Evolutionary conservation across 2,888 invertebrate genomes (phyloP).

Genomic region (Gari tellinella): DNA sequence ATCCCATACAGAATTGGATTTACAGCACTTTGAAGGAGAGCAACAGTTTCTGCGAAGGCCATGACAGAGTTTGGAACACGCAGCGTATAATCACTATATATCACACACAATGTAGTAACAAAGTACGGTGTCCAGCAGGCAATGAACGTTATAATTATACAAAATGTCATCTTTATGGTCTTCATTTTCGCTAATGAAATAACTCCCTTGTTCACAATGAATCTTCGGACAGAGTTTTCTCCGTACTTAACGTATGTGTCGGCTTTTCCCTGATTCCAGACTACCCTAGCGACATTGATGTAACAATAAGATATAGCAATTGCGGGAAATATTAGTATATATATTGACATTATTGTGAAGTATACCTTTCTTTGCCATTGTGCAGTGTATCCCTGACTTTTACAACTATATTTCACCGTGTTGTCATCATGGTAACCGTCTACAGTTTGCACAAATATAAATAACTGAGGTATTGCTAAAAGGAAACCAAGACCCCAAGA

Average conservation of each 20-base stretch:
- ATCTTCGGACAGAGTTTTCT: slow-evolving; percentile 49
- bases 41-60: slow-evolving; percentile 83
- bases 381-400: slow-evolving; percentile 84
- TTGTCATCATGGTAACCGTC: slow-evolving; percentile 80
- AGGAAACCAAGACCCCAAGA: slow-evolving; percentile 84
- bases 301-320: slow-evolving; percentile 84
- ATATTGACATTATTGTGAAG: slow-evolving; percentile 84
- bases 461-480: slow-evolving; percentile 83
- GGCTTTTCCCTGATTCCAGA: slow-evolving; percentile 82
- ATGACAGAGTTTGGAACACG: slow-evolving; percentile 78
- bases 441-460: slow-evolving; percentile 83
- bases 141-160: slow-evolving; percentile 84
- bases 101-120: slow-evolving; percentile 84
- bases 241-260: slow-evolving; percentile 50
- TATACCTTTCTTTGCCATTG: slow-evolving; percentile 85
- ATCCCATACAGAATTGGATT: slow-evolving; percentile 85
- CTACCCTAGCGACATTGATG: slow-evolving; percentile 83
- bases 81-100: slow-evolving; percentile 83
- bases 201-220: slow-evolving; percentile 76
- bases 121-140: slow-evolving; percentile 85
- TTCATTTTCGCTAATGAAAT: slow-evolving; percentile 85
- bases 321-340: slow-evolving; percentile 84
- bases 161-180: slow-evolving; percentile 85
- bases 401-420: slow-evolving; percentile 78
- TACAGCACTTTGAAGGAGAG: slow-evolving; percentile 83